Conservation (phyloP, 92 coral and sea anemone species). For the Muricea muricata region DNA sequence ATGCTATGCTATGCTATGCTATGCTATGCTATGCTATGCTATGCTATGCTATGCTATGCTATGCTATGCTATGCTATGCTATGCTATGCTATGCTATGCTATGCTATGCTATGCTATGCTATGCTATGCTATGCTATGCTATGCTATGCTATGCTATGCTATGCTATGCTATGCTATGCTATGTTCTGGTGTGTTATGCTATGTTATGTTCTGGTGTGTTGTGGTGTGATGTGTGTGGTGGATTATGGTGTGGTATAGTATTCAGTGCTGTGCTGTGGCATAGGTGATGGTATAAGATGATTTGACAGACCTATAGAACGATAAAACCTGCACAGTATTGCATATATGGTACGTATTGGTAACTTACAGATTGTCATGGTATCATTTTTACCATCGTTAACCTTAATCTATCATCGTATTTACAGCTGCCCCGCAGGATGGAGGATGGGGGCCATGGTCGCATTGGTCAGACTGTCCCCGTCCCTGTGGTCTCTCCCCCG, state of each 20-base stretch:
- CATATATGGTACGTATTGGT: not conserved
- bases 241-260: too few species aligned
- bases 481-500: conserved; percentile 85
- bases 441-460: conserved; percentile 85
- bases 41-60: not conserved
- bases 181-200: too few species aligned
- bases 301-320: too few species aligned
- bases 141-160: not conserved
- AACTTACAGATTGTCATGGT: not conserved
- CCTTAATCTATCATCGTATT: not conserved
- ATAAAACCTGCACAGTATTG: not conserved
- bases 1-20: not conserved
- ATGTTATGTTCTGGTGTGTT: too few species aligned
- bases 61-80: not conserved
- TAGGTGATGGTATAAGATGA: too few species aligned
- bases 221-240: too few species aligned
- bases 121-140: not conserved
- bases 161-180: too few species aligned
- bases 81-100: too few species aligned
- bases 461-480: conserved; percentile 81
- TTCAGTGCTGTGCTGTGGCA: too few species aligned
- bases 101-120: too few species aligned
- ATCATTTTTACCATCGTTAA: not conserved
- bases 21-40: not conserved
- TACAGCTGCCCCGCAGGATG: conserved; percentile 89